phyloP scores from a whole-genome alignment of 2,888 invertebrate genomes.

The Cactoblastis cactorum region DNA sequence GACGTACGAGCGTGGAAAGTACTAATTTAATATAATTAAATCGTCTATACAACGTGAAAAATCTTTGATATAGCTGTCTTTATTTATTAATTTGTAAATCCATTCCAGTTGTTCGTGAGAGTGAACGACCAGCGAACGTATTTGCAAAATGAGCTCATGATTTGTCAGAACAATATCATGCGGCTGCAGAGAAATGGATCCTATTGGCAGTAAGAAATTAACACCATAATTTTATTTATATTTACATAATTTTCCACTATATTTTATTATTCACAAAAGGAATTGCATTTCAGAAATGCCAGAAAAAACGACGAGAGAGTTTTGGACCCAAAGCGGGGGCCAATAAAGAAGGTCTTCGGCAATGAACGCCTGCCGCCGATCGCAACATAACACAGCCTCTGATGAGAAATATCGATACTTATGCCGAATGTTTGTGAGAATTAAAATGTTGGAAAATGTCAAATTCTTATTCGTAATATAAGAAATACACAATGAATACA shows the following conservation, averaged over 20 bases:
- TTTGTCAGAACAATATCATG: slow-evolving; percentile 69
- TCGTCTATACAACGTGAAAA: no score
- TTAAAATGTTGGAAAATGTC: neutral
- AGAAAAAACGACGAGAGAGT: slow-evolving; percentile 67
- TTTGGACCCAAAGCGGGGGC: slow-evolving; percentile 71
- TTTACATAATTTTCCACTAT: no score
- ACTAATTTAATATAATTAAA: no score
- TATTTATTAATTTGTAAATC: neutral
- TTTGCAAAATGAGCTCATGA: slow-evolving; percentile 71
- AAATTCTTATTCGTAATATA: neutral
- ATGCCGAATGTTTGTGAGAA: neutral
- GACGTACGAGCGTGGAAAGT: no score
- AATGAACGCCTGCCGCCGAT: slow-evolving; percentile 67
- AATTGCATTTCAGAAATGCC: slow-evolving; percentile 56
- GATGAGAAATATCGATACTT: neutral
- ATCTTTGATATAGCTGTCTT: no score
- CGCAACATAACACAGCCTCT: slow-evolving; percentile 40
- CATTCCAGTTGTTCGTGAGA: slow-evolving; percentile 60
- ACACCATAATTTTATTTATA: no score
- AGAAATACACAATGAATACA: no score
- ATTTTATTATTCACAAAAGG: slow-evolving; percentile 27
- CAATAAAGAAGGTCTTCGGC: slow-evolving; percentile 62
- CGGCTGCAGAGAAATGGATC: slow-evolving; percentile 61
- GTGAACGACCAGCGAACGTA: slow-evolving; percentile 74
- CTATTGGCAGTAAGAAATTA: slow-evolving; percentile 68